Conservation (phyloP, 2,797 vertebrate genomes). For the Champsocephalus esox region DNA sequence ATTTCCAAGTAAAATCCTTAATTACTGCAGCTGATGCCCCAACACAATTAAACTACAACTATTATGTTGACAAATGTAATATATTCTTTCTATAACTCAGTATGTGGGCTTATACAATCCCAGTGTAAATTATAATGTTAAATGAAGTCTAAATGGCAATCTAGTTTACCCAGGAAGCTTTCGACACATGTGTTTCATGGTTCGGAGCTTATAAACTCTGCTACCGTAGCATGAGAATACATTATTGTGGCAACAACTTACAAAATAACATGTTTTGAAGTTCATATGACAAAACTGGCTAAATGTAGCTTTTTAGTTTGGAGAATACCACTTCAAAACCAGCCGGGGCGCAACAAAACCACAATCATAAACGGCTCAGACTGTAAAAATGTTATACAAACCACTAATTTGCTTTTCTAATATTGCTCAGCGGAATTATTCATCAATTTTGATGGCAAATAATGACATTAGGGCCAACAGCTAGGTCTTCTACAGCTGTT, state of each 20-base stretch:
- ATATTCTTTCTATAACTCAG: neutral
- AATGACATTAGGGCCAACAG: constrained; percentile 10
- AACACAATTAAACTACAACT: neutral
- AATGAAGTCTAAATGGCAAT: neutral
- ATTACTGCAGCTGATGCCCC: neutral
- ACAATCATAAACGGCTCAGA: neutral
- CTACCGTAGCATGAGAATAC: constrained; percentile 9
- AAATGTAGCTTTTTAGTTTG: constrained; percentile 13
- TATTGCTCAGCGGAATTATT: neutral
- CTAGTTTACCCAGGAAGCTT: constrained; percentile 1
- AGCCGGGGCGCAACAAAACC: neutral
- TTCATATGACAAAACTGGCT: constrained; percentile 1
- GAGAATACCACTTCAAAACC: constrained; percentile 22
- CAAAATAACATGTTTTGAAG: constrained; percentile 28
- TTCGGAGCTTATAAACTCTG: neutral
- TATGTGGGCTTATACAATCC: neutral
- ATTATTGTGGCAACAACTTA: constrained; percentile 19
- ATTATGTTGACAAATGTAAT: neutral
- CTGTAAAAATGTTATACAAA: neutral
- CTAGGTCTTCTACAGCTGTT: constrained; percentile 37
- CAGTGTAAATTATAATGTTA: neutral
- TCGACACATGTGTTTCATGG: neutral
- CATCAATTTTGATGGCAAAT: neutral
- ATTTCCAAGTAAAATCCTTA: neutral
- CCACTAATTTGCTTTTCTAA: neutral